Evolutionary conservation across 2,113 vertebrate genomes (phyloP), one percentile per base, ranked within the genome.

Genomic region (Okapia johnstoni): DNA sequence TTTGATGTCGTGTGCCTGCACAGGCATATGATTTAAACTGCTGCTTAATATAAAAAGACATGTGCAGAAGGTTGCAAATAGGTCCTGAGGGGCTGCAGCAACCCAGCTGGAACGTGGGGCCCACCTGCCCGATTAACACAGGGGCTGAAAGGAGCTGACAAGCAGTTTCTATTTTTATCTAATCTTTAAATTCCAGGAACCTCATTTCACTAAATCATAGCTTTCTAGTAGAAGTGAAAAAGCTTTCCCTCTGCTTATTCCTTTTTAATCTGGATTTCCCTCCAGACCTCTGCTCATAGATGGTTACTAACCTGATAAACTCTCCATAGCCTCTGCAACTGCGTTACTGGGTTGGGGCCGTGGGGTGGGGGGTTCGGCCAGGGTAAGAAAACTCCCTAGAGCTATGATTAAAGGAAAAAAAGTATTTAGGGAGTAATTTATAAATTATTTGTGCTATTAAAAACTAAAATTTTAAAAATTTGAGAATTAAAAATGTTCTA

Each of bases 121-220:
- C 92, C 92, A 48, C 95, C 87, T 93, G 70, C 23, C 88, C 28
- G 13, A 94, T 96, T 94, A 97, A 21, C 80, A 66, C 2, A 9
- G 2, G 10, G 46, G 52, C 61, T 95, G 57, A 98, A 97, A 85
- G 83, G 79, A 97, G 83, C n/a, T 94, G 79, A 98, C n/a, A 90
- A 90, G 16, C 25, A 95, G 55, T 26, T 98, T 97, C 84, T 80
- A 66, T 87, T 91, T 98, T 98, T 98, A 96, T 85, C 96, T 93
- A 73, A 88, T 52, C 88, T 97, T 97, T 60, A 88, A 93, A 95
- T 96, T 97, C 81, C 90, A 88, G 30, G 26, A 98, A 89, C 85
- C 19, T 94, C n/a, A 94, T 97, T 98, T 97, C 63, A 97, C 30
- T 92, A 94, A 94, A 96, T 96, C 50, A 52, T 25, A 95, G 19